Evolutionary conservation across 2,113 vertebrate species (phyloP).

Genomic region (Halichoeres trimaculatus): DNA sequence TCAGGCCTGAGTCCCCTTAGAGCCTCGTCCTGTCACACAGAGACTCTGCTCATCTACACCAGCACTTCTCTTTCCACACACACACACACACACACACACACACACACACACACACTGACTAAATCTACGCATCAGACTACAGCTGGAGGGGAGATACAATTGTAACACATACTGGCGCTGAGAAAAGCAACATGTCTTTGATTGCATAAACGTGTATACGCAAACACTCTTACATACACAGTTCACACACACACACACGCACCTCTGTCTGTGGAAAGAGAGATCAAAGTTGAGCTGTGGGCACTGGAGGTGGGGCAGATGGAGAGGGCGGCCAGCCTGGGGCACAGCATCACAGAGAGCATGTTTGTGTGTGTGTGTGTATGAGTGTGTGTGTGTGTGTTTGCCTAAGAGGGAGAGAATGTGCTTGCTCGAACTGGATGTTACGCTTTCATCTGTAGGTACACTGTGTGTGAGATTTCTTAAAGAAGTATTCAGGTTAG

Average conservation of each 20-base stretch:
- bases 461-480: constrained; percentile 38
- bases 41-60: constrained; percentile 66
- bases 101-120: constrained; percentile 14
- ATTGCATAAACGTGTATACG: constrained; percentile 72
- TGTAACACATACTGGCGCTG: constrained; percentile 57
- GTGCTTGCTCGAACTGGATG: constrained; percentile 59
- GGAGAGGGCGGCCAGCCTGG: constrained; percentile 77
- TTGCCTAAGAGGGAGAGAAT: constrained; percentile 53
- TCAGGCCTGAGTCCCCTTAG: constrained; percentile 62
- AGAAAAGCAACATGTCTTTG: constrained; percentile 73
- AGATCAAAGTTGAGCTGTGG: constrained; percentile 82
- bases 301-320: constrained; percentile 79
- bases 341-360: constrained; percentile 74
- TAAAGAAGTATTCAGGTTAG: constrained; percentile 36
- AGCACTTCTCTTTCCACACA: constrained; percentile 49
- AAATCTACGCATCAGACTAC: constrained; percentile 65
- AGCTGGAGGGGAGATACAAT: constrained; percentile 74
- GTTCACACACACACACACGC: constrained; percentile 57
- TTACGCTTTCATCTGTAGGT: constrained; percentile 67
- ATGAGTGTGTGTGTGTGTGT: constrained; percentile 32
- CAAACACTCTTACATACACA: constrained; percentile 60
- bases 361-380: constrained; percentile 51
- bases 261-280: constrained; percentile 60
- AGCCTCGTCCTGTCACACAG: constrained; percentile 63
- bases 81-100: constrained; percentile 15